A percentile compares a stretch with the other conserved stretches of the same genome.
These are phyloP conservation scores for Oeneis ivallda DNA, from an alignment of 2,888 invertebrate species.

Conservation along the genomic window DNA sequence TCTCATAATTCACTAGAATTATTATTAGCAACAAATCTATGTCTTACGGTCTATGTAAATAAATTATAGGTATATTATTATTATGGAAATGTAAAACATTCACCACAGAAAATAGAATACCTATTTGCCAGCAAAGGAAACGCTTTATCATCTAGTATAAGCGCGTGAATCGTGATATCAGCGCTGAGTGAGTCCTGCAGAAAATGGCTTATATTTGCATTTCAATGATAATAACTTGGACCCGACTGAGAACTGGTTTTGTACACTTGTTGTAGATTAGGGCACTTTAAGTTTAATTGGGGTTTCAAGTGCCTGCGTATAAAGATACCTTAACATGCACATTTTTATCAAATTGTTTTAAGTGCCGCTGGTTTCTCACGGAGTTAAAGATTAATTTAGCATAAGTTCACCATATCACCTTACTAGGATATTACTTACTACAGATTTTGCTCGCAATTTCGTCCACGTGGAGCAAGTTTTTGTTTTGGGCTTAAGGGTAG, in stretches of 20 bases:
- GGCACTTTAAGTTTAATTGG: slow-evolving; percentile 31
- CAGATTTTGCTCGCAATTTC: no score
- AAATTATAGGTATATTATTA: slow-evolving; percentile 7
- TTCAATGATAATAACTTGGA: slow-evolving; percentile 75
- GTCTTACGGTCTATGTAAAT: slow-evolving; percentile 18
- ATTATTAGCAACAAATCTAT: no score
- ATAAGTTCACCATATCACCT: not conserved
- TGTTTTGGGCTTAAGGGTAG: no score
- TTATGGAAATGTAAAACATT: slow-evolving; percentile 32
- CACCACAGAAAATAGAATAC: slow-evolving; percentile 29
- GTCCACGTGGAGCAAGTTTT: no score
- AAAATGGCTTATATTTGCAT: slow-evolving; percentile 74
- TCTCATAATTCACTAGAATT: not conserved
- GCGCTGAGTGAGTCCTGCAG: slow-evolving; percentile 60
- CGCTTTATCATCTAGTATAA: slow-evolving; percentile 51
- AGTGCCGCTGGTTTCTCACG: slow-evolving; percentile 26
- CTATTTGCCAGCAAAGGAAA: slow-evolving; percentile 26
- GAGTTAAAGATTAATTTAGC: slow-evolving; percentile 1
- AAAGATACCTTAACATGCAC: slow-evolving; percentile 27
- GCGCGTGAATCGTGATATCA: slow-evolving; percentile 64
- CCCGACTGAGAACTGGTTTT: slow-evolving; percentile 52
- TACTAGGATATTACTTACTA: no score
- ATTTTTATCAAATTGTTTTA: slow-evolving; percentile 26
- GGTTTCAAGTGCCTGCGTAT: slow-evolving; percentile 24
- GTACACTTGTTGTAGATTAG: slow-evolving; percentile 37